Evolutionary conservation across 2,113 vertebrate species (phyloP).

Genomic region (Misgurnus anguillicaudatus): DNA sequence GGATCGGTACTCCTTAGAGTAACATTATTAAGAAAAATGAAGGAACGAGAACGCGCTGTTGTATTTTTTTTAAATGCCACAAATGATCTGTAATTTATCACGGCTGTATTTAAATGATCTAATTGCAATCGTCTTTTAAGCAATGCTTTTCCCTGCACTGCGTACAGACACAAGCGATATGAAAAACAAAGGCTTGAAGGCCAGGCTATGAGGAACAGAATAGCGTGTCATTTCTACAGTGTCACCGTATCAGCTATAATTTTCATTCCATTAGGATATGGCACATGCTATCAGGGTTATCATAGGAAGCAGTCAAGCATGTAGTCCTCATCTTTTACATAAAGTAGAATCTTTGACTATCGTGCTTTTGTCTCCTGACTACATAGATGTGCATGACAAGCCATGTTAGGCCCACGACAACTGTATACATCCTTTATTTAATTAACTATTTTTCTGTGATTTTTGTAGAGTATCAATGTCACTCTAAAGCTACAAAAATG

Average conservation of each 20-base stretch:
- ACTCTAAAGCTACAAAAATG: background rate
- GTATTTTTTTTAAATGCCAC: background rate
- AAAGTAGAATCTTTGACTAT: background rate
- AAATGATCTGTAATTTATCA: conserved; percentile 33
- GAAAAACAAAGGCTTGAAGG: conserved; percentile 45
- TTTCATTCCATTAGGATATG: conserved; percentile 60
- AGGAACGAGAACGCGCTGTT: background rate
- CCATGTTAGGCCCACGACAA: background rate
- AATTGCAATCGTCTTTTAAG: conserved; percentile 48
- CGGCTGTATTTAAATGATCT: conserved; percentile 39
- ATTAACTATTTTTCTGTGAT: background rate
- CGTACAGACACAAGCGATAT: conserved; percentile 51
- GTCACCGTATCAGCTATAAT: conserved; percentile 59
- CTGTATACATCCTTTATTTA: background rate
- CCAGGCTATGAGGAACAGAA: conserved; percentile 45
- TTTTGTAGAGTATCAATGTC: background rate
- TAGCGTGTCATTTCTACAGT: conserved; percentile 54
- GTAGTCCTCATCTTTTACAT: conserved; percentile 33
- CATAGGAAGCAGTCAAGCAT: conserved; percentile 55
- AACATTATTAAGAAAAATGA: conserved; percentile 4
- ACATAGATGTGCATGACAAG: background rate
- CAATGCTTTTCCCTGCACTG: background rate
- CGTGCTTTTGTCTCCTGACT: background rate
- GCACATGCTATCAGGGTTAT: conserved; percentile 59
- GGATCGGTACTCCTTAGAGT: background rate